Base-by-base conservation (phyloP, 2,888 invertebrate species). In the Helobdella robusta region DNA sequence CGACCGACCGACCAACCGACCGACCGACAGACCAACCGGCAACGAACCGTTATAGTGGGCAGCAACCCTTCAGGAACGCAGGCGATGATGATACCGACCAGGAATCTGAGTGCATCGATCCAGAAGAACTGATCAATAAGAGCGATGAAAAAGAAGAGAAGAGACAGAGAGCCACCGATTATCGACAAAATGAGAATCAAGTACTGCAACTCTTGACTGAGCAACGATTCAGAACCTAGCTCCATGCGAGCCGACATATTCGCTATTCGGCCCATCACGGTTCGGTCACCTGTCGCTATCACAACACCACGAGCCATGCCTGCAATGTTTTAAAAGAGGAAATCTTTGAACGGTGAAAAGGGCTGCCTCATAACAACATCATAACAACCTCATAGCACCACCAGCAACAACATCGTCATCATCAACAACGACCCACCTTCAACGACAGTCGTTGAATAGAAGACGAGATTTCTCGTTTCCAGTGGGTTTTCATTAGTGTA, bases 101-200 rank as follows among this genome's bases (percentile, higher is more conserved):
- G 74, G 86, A 98, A 98, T 81, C 98, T 94, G 73, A 98, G 95
- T 78, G 97, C 95, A 80, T 97, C 97, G 74, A 98, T 84, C 95
- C 95, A 97, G 81, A 93, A 90, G 83, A 97, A 98, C 75, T 93
- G 94, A 74, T 98, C 86, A 78, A 93, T 76, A 82, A 98, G 91
- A 69, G 98, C 94, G 78, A 98, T 94, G 68, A 95, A 79, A 85
- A 98, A 98, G 86, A 98, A 97, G 56, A 94, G 89, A 34, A 98
- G 89, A 6, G 88, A 88, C 44, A 87, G 82, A 70, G 84, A 80
- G 61, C 87, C 84, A 0, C 86, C 86, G 48, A 87, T 72, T 90
- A 92, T 92, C 71, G 95, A 94, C 80, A 98, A 97, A 76, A 98
- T 84, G 79, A 95, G 94, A 81, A 98, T 97, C 84, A 98, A 98